phyloP scores from a whole-genome alignment of 2,888 invertebrate species.

The Strigamia crassipes region DNA sequence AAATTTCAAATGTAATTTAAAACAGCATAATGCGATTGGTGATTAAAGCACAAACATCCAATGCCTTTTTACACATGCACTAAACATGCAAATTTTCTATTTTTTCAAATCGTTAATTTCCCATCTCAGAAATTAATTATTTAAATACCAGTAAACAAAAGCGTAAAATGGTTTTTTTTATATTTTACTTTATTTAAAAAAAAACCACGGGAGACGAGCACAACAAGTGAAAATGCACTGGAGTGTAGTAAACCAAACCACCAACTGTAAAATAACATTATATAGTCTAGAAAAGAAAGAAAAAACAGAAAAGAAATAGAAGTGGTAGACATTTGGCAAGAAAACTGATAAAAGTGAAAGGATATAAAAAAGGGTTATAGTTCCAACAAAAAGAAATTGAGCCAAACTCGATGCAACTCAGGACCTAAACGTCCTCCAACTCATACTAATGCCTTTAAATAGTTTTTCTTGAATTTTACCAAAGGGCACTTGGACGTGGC shows the following conservation, averaged over 20 bases:
- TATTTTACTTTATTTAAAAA: too few relatives aligned
- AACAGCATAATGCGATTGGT: neutral
- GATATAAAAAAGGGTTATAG: slow-evolving; percentile 5
- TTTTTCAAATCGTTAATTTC: too few relatives aligned
- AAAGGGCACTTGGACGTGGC: slow-evolving; percentile 6
- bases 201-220: neutral
- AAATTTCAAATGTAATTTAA: slow-evolving; percentile 14
- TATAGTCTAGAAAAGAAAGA: neutral
- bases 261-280: neutral
- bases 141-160: too few relatives aligned
- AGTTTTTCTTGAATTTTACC: neutral
- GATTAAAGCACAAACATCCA: neutral
- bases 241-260: neutral
- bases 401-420: neutral
- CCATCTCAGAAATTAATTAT: too few relatives aligned
- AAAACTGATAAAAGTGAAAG: slow-evolving; percentile 14
- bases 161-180: too few relatives aligned
- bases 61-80: too few relatives aligned
- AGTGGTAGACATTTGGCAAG: slow-evolving; percentile 29
- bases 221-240: neutral
- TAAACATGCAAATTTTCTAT: neutral
- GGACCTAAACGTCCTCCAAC: slow-evolving; percentile 6
- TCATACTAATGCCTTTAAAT: slow-evolving; percentile 17
- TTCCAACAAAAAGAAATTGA: slow-evolving; percentile 13
- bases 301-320: neutral